These are phyloP conservation scores for Caenorhabditis elegans DNA, from an alignment of 1,140 invertebrate genomes.

Conservation along the genomic window DNA sequence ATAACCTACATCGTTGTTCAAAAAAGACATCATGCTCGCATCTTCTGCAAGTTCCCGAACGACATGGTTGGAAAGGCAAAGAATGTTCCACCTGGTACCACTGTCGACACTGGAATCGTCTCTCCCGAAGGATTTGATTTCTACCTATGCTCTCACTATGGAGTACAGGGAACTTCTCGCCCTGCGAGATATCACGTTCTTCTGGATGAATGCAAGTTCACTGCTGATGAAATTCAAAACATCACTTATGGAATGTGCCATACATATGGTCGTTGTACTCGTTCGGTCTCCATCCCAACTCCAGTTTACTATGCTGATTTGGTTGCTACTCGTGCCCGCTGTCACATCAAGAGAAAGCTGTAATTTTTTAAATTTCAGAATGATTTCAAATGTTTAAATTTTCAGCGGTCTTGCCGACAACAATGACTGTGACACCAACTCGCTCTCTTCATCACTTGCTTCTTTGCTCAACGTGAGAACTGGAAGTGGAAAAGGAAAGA, in stretches of 20 bases:
- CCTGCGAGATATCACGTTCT: conserved; percentile 85
- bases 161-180: conserved; percentile 79
- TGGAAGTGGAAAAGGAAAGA: conserved; percentile 27
- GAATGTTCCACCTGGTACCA: conserved; percentile 81
- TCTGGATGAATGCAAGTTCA: conserved; percentile 77
- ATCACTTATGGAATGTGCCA: conserved; percentile 79
- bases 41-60: conserved; percentile 71
- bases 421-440: conserved; percentile 26
- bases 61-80: conserved; percentile 61
- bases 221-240: conserved; percentile 78
- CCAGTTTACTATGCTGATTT: conserved; percentile 91
- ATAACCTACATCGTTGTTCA: conserved; percentile 85
- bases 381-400: neutral
- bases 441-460: conserved; percentile 19
- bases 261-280: conserved; percentile 81
- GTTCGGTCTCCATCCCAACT: conserved; percentile 85
- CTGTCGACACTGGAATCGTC: conserved; percentile 80
- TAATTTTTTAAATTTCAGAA: neutral
- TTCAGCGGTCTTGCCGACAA: conserved; percentile 18
- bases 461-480: conserved; percentile 13
- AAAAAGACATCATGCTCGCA: conserved; percentile 83
- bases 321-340: conserved; percentile 77
- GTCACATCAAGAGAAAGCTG: conserved; percentile 56
- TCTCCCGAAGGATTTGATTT: conserved; percentile 82
- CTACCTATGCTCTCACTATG: conserved; percentile 77